Conservation (phyloP, 2,888 invertebrate species). For the Xylota sylvarum region DNA sequence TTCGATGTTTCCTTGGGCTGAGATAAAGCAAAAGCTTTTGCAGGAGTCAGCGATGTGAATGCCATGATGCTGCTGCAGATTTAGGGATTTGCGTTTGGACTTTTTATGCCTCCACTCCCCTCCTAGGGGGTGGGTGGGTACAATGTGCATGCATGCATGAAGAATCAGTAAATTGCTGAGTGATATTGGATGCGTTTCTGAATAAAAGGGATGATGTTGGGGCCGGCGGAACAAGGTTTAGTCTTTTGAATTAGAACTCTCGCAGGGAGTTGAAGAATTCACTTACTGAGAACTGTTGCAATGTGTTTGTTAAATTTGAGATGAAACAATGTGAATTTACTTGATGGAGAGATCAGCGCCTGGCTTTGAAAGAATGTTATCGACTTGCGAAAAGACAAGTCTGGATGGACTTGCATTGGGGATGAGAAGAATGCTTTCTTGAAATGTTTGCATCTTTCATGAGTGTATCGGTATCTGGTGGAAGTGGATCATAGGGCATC, state of each 20-base stretch:
- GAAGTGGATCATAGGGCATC: too few relatives aligned
- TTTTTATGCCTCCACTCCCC: background rate
- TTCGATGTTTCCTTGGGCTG: slow-evolving; percentile 53
- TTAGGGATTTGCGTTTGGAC: slow-evolving; percentile 62
- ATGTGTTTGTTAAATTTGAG: slow-evolving; percentile 23
- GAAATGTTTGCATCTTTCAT: too few relatives aligned
- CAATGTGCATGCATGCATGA: slow-evolving; percentile 71
- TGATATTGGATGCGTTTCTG: slow-evolving; percentile 64
- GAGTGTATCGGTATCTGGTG: too few relatives aligned
- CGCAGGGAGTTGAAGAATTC: too few relatives aligned
- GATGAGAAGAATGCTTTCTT: too few relatives aligned
- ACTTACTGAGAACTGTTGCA: too few relatives aligned
- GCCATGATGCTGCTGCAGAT: slow-evolving; percentile 72
- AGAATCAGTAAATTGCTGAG: slow-evolving; percentile 74
- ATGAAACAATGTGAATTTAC: background rate
- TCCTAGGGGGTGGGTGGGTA: slow-evolving; percentile 13
- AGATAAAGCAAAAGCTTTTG: slow-evolving; percentile 68
- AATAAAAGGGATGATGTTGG: background rate
- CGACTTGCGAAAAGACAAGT: background rate
- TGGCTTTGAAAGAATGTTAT: background rate
- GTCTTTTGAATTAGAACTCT: too few relatives aligned
- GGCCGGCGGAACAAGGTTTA: background rate
- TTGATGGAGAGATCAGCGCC: background rate
- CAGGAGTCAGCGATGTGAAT: slow-evolving; percentile 68
- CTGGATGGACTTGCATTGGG: too few relatives aligned